These are phyloP conservation scores for Cardiocondyla obscurior DNA, from an alignment of 1,140 invertebrate genomes.

Conservation along the genomic window DNA sequence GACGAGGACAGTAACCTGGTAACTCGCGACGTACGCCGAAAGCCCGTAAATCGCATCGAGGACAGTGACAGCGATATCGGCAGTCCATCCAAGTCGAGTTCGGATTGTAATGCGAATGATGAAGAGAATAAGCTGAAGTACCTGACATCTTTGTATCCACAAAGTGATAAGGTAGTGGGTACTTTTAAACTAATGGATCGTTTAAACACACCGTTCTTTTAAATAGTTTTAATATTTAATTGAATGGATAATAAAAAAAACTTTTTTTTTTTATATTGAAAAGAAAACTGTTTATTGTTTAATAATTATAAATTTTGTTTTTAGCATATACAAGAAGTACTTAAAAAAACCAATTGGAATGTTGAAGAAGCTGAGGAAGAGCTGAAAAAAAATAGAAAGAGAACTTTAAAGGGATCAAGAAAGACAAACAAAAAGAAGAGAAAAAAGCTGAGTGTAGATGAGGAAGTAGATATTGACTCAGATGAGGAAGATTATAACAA, in stretches of 20 bases:
- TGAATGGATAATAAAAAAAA: too few species aligned
- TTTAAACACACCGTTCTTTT: not conserved
- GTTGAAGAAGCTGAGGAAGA: slow-evolving; percentile 70
- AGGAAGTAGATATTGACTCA: slow-evolving; percentile 78
- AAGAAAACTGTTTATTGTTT: too few species aligned
- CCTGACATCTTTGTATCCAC: slow-evolving; percentile 75
- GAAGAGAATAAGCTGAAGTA: slow-evolving; percentile 77
- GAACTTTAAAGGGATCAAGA: slow-evolving; percentile 58
- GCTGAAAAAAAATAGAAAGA: slow-evolving; percentile 64
- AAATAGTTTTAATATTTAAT: too few species aligned
- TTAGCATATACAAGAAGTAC: slow-evolving; percentile 72
- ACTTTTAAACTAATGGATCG: not conserved
- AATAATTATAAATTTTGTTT: slow-evolving; percentile 13
- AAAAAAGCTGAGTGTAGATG: slow-evolving; percentile 74
- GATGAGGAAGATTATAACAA: slow-evolving; percentile 79
- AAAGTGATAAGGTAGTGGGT: slow-evolving; percentile 68
- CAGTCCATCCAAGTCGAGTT: slow-evolving; percentile 67
- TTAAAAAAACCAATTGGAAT: slow-evolving; percentile 76
- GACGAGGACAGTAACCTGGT: slow-evolving; percentile 78
- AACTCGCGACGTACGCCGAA: slow-evolving; percentile 74
- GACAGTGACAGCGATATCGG: slow-evolving; percentile 80
- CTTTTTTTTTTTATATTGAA: too few species aligned
- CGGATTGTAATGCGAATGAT: slow-evolving; percentile 69
- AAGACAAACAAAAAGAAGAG: slow-evolving; percentile 70
- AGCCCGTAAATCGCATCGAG: slow-evolving; percentile 78